A percentile compares a stretch with the other conserved stretches of the same genome.
Conservation (phyloP, 2,113 vertebrate species). For the Pantherophis guttatus region DNA sequence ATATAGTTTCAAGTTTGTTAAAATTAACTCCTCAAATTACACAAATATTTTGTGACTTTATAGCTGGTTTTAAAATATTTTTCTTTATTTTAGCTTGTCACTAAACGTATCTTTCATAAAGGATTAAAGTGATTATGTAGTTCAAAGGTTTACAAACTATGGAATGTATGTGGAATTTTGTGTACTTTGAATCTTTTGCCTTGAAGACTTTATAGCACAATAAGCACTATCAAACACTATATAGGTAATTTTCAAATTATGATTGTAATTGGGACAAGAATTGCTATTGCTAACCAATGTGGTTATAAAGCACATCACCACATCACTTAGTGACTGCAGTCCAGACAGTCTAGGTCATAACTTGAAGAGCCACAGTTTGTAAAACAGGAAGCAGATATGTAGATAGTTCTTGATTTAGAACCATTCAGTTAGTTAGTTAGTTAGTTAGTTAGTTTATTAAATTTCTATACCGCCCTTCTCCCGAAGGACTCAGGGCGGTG, state of each 20-base stretch:
- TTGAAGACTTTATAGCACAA: constrained; percentile 47
- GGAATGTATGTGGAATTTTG: constrained; percentile 49
- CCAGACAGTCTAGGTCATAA: neutral
- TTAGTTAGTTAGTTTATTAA: too few relatives aligned
- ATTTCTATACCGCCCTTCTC: too few relatives aligned
- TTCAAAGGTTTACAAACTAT: constrained; percentile 67
- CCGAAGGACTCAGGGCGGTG: too few relatives aligned
- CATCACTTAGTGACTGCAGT: neutral
- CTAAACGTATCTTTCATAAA: constrained; percentile 57
- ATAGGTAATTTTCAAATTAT: neutral
- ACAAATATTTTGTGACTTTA: constrained; percentile 29
- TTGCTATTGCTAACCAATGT: neutral
- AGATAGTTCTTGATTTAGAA: neutral
- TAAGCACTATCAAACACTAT: constrained; percentile 31
- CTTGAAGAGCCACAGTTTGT: neutral
- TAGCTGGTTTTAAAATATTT: constrained; percentile 45
- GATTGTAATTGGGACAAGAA: neutral
- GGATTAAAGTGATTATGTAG: constrained; percentile 62
- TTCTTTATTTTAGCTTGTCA: constrained; percentile 55
- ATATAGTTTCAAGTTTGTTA: constrained; percentile 31
- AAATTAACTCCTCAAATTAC: constrained; percentile 37
- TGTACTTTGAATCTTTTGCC: constrained; percentile 49
- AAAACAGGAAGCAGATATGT: neutral
- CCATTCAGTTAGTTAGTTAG: neutral
- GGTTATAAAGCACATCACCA: neutral